Evolutionary conservation across 2,888 invertebrate species (phyloP), one percentile per base, ranked within the genome.

Genomic region (Acleris sparsana): DNA sequence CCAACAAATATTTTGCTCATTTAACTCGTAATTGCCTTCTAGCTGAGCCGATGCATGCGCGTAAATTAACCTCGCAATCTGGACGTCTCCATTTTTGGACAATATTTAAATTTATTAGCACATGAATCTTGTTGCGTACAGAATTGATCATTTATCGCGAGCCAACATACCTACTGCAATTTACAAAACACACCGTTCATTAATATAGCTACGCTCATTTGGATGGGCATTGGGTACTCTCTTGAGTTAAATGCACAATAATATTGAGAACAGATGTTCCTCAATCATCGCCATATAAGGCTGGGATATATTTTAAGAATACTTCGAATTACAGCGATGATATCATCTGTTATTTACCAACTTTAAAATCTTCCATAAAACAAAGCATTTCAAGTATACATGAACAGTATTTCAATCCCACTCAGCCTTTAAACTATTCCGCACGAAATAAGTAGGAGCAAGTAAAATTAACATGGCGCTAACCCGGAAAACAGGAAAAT

Each of bases 51-150:
- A 46, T 7, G n/a, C 46, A n/a, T n/a, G 6, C 17, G 46, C 17
- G 46, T 17, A n/a, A 46, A 16, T 16, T 46, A 46, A 46, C 6
- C 6, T 5, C 5, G 46, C 46, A 53, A 22, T 39, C 62, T 53
- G 53, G 20, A 6, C 48, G 46, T n/a, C 22, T 53, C 62, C 53
- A 52, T 67, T 67, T 62, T 48, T 39, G 71, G 73, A 69, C 55
- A 57, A 71, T 70, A 73, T 76, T 75, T 71, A 73, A 71, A 73
- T 57, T 73, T 63, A 75, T 72, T 68, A 63, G 62, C 62, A 39
- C 39, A 73, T 68, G 69, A 71, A 71, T 72, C 66, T 53, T 60
- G 68, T 62, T 60, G 55, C 63, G 63, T 66, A 60, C 61, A 59
- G 56, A 59, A 64, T 61, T 60, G 48, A 58, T 72, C 66, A 68